Evolutionary conservation across 2,797 vertebrate species (phyloP).

Genomic region (Typhlichthys eigenmanni): DNA sequence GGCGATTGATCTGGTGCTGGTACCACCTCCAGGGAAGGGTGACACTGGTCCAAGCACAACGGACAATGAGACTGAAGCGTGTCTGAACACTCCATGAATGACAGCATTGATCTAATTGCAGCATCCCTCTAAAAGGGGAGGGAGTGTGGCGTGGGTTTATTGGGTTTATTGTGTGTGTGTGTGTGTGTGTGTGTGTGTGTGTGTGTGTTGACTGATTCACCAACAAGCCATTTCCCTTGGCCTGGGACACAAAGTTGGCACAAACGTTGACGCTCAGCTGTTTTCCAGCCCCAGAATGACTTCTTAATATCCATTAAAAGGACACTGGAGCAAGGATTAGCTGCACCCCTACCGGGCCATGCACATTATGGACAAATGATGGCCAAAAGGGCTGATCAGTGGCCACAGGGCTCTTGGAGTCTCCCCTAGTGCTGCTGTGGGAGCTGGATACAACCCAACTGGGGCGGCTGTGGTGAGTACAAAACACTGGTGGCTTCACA

Average conservation of each 20-base stretch:
- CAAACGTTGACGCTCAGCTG: neutral
- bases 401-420: slow-evolving; percentile 19
- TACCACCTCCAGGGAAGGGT: slow-evolving; percentile 34
- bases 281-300: neutral
- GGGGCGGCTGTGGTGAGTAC: slow-evolving; percentile 64
- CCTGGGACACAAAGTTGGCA: neutral
- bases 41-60: slow-evolving; percentile 43
- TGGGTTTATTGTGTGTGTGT: slow-evolving; percentile 11
- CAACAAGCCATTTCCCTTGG: slow-evolving; percentile 20
- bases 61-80: slow-evolving; percentile 36
- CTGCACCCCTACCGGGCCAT: neutral
- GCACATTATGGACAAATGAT: slow-evolving; percentile 6
- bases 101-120: slow-evolving; percentile 54
- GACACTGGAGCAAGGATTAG: slow-evolving; percentile 1
- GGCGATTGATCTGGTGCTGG: slow-evolving; percentile 27
- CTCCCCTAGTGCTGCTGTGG: slow-evolving; percentile 31
- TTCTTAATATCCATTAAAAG: neutral
- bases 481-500: neutral
- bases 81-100: slow-evolving; percentile 52
- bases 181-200: slow-evolving; percentile 16
- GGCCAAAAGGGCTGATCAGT: slow-evolving; percentile 34
- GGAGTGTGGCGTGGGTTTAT: neutral
- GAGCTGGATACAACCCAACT: slow-evolving; percentile 41
- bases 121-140: slow-evolving; percentile 25
- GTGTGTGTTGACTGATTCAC: slow-evolving; percentile 13